These are phyloP conservation scores for Neolamprologus sp. DNA, from an alignment of 2,113 vertebrate species.

Conservation along the genomic window DNA sequence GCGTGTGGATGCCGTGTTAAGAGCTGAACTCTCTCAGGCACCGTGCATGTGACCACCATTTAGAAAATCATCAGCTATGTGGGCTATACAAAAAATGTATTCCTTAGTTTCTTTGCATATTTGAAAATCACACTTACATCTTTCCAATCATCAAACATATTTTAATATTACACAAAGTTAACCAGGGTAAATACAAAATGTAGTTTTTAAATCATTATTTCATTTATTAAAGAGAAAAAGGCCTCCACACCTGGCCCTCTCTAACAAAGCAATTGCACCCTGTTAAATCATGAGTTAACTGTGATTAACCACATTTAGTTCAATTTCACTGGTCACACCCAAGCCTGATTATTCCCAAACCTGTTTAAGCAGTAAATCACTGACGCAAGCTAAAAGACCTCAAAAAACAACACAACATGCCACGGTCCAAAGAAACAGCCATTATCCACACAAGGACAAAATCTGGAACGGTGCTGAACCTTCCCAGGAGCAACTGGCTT, in stretches of 20 bases:
- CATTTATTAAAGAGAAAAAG: not conserved
- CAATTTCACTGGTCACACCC: not conserved
- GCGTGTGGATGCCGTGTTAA: not conserved
- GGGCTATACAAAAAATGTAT: not conserved
- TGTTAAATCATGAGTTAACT: not conserved
- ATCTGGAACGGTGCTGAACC: not conserved
- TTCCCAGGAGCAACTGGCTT: not conserved
- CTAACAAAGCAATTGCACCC: not conserved
- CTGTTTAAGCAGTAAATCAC: not conserved
- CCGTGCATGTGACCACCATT: not conserved
- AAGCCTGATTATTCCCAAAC: not conserved
- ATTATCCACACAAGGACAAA: not conserved
- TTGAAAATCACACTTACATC: not conserved
- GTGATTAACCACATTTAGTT: not conserved
- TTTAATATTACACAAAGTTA: not conserved
- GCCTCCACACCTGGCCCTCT: not conserved
- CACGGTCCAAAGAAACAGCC: not conserved
- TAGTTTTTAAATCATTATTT: not conserved
- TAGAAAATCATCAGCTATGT: not conserved
- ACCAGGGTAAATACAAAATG: not conserved
- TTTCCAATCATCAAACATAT: not conserved
- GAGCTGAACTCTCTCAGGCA: not conserved
- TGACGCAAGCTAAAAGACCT: not conserved
- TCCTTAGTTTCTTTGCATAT: not conserved
- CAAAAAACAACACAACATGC: not conserved